Conservation (phyloP, 2,113 vertebrate genomes). For the Heloderma charlesbogerti region DNA sequence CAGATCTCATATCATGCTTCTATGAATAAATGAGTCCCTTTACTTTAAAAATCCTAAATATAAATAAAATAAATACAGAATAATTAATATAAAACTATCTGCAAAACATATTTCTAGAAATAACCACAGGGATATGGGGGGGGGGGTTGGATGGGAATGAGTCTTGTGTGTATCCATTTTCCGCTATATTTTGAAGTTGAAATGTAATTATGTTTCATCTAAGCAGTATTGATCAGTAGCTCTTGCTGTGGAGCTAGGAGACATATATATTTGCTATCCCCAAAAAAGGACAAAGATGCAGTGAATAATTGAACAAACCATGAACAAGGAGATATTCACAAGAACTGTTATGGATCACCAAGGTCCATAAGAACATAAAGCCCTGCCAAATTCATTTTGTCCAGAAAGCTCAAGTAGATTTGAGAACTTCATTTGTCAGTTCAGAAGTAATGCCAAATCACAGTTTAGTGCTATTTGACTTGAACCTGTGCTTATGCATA, state of each 20-base stretch:
- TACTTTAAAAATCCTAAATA: not conserved
- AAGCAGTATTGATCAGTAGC: not conserved
- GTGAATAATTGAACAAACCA: not conserved
- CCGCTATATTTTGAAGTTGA: not conserved
- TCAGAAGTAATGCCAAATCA: not conserved
- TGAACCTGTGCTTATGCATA: not conserved
- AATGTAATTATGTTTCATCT: not conserved
- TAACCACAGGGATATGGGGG: not conserved
- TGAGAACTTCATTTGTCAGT: not conserved
- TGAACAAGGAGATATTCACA: not conserved
- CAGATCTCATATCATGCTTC: not conserved
- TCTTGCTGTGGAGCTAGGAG: not conserved
- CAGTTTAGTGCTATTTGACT: not conserved
- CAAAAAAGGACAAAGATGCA: not conserved
- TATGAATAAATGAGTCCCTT: not conserved
- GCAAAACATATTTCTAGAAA: not conserved
- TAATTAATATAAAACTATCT: not conserved
- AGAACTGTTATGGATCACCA: not conserved
- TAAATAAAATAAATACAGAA: not conserved
- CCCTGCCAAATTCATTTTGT: no score
- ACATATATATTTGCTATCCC: not conserved
- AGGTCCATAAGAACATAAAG: not conserved
- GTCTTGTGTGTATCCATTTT: not conserved
- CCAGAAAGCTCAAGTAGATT: not conserved
- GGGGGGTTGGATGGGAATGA: not conserved